Evolutionary conservation across 2,113 vertebrate species (phyloP).

Genomic region (Sylvicapra grimmia): DNA sequence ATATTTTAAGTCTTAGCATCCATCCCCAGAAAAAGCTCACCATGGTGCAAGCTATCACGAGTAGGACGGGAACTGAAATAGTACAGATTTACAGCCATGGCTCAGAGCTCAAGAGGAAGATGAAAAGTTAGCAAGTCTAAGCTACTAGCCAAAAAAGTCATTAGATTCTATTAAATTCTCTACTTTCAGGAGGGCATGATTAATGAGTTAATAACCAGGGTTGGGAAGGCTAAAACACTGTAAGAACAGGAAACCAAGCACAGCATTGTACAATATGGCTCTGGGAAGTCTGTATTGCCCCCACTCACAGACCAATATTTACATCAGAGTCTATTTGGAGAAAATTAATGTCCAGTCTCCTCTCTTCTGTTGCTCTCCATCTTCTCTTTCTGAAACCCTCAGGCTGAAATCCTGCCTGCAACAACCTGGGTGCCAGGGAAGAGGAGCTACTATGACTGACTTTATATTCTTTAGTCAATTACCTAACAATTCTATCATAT

Average conservation of each 20-base stretch:
- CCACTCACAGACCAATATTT: neutral
- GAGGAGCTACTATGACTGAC: neutral
- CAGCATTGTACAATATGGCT: neutral
- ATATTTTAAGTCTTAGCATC: neutral
- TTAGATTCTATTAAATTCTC: neutral
- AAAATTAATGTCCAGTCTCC: neutral
- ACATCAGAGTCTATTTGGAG: neutral
- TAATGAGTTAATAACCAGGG: conserved; percentile 25
- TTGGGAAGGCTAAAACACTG: neutral
- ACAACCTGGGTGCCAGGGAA: neutral
- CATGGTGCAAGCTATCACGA: neutral
- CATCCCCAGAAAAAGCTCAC: neutral
- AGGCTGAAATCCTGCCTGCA: neutral
- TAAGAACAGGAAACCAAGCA: neutral
- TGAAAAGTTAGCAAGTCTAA: neutral
- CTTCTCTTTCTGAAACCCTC: neutral
- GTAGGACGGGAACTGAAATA: neutral
- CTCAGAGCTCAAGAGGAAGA: neutral
- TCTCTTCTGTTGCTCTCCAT: neutral
- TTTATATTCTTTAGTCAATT: neutral
- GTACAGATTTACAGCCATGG: neutral
- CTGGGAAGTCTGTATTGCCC: neutral
- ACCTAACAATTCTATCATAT: neutral
- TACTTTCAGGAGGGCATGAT: neutral
- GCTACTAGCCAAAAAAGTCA: neutral